Conservation (phyloP, 2,888 invertebrate genomes). For the Platycnemis pennipes region DNA sequence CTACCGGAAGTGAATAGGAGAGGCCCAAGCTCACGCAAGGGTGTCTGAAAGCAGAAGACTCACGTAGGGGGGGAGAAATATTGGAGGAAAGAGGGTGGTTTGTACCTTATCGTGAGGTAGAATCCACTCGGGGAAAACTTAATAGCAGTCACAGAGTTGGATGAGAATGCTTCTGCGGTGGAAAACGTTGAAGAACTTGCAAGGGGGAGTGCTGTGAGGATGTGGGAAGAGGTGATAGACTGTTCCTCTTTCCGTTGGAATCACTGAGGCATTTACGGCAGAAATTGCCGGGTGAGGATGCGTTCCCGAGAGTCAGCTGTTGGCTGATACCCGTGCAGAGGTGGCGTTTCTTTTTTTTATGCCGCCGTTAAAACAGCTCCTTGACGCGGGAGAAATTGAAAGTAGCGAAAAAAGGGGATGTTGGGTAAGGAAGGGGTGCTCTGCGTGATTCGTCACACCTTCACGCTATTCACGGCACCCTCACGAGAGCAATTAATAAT, state of each 20-base stretch:
- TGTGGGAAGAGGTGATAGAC: constrained; percentile 29
- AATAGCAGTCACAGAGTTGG: background rate
- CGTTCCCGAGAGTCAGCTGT: constrained; percentile 49
- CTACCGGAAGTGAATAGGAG: constrained; percentile 35
- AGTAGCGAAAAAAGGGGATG: background rate
- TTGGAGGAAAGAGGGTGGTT: background rate
- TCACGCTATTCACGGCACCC: background rate
- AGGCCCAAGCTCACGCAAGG: constrained; percentile 27
- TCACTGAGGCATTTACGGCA: constrained; percentile 62
- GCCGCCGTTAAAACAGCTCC: background rate
- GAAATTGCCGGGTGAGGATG: constrained; percentile 3
- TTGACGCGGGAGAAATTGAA: constrained; percentile 58
- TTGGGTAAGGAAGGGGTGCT: background rate
- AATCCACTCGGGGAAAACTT: background rate
- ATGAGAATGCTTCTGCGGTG: background rate
- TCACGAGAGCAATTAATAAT: background rate
- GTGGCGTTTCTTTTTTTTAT: constrained; percentile 17
- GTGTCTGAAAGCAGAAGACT: background rate
- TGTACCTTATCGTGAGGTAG: background rate
- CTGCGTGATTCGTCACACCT: background rate
- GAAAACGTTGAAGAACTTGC: background rate
- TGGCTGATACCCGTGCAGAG: constrained; percentile 20
- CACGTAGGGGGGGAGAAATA: background rate
- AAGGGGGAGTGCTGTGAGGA: constrained; percentile 28
- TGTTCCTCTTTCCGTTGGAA: constrained; percentile 54